Base-by-base conservation (phyloP, 2,113 vertebrate species). In the Polypterus bichir region DNA sequence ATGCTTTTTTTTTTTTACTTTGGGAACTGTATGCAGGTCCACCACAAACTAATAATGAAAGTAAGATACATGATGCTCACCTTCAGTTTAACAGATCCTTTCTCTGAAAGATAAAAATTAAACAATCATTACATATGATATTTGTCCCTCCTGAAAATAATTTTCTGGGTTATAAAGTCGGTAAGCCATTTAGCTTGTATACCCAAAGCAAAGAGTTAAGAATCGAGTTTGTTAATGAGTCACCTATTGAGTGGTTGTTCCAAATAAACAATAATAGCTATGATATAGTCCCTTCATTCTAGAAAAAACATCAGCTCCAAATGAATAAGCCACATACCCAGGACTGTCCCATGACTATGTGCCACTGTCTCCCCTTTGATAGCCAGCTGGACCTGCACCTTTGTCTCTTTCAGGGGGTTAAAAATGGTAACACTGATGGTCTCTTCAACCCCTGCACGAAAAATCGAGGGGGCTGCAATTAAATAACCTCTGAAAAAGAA, bases 11-110 rank as follows among this genome's bases (percentile, higher is more conserved):
- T 27, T 27, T 27, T 27, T 27, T 27, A 27, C 27, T 27, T 27
- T 27, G 27, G 27, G 27, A 27, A 27, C 27, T 27, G 27, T 27
- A 27, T 27, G 27, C 27, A 27, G 27, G 27, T 1, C 27, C 27
- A 27, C 27, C 27, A 2, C 27, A 27, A 27, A 27, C 27, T 27
- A 27, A 27, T 27, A 27, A 27, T 27, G 27, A 27, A 27, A 27
- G 27, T 27, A 27, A 27, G 27, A 27, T 27, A 27, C 27, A 27
- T 27, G 27, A 27, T 4, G 74, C 91, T 91, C 74, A 96, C 93
- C 92, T 93, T 90, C 62, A 97, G 73, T 65, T 87, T 93, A 70
- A 96, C 75, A 54, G 83, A 89, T 69, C 91, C 91, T 89, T 95
- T 97, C 73, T 91, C 92, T 96, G 69, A 74, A 86, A 84, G 9